A percentile compares a stretch with the other conserved stretches of the same genome.
These are phyloP conservation scores for Tetragonula carbonaria DNA, from an alignment of 2,888 invertebrate genomes.

Conservation along the genomic window DNA sequence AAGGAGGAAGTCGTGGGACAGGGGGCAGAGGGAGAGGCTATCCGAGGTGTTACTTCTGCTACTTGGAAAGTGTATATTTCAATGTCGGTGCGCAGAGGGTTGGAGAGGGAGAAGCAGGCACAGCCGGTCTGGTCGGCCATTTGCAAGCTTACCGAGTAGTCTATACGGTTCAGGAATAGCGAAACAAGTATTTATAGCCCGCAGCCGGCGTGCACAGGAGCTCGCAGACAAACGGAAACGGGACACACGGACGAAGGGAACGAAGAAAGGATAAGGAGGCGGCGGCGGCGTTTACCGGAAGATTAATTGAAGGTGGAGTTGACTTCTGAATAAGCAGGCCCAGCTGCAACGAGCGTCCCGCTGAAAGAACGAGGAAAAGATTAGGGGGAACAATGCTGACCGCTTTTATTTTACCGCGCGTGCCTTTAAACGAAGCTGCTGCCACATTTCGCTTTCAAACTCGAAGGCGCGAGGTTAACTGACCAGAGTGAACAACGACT, in stretches of 20 bases:
- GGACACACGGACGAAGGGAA: conserved; percentile 17
- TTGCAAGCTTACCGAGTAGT: conserved; percentile 60
- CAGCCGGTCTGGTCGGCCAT: conserved; percentile 51
- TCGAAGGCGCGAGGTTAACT: neutral
- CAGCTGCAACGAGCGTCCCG: conserved; percentile 42
- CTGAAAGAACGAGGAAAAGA: conserved; percentile 50
- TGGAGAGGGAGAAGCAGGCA: neutral
- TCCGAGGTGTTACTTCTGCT: conserved; percentile 61
- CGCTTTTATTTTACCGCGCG: conserved; percentile 9
- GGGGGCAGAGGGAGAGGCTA: neutral
- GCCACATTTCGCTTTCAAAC: neutral
- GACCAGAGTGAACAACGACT: neutral
- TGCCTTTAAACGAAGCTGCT: conserved; percentile 18
- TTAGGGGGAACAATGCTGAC: conserved; percentile 45
- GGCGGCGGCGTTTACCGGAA: conserved; percentile 30
- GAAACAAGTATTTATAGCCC: conserved; percentile 67
- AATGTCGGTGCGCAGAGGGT: conserved; percentile 41
- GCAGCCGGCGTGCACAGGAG: conserved; percentile 28
- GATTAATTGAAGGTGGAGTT: conserved; percentile 53
- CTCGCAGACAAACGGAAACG: conserved; percentile 26
- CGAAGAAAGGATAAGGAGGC: conserved; percentile 46
- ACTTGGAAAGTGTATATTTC: conserved; percentile 67
- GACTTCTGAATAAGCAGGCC: conserved; percentile 52
- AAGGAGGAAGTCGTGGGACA: neutral
- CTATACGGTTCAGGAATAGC: conserved; percentile 63